These are phyloP conservation scores for Rynchops niger DNA, from an alignment of 2,113 vertebrate genomes.

Conservation along the genomic window DNA sequence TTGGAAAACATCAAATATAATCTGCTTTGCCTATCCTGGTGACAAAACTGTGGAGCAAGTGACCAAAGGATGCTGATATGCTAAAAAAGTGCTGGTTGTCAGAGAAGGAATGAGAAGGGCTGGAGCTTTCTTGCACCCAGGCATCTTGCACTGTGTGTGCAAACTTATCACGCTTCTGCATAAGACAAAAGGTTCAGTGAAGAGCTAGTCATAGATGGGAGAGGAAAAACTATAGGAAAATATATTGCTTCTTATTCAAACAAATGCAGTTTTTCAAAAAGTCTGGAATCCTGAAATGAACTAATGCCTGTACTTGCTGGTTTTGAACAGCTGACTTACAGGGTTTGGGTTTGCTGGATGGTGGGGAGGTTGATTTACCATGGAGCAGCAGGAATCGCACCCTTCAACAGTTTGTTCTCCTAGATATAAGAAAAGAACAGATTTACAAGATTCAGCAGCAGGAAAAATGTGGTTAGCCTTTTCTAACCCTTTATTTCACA, in stretches of 20 bases:
- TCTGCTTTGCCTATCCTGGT: background rate
- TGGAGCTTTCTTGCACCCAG: background rate
- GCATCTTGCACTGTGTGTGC: background rate
- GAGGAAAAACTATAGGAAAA: background rate
- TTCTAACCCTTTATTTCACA: background rate
- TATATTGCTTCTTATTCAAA: background rate
- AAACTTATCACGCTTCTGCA: background rate
- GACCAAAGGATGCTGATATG: background rate
- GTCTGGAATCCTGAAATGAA: background rate
- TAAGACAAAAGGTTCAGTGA: background rate
- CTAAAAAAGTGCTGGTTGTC: background rate
- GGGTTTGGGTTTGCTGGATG: background rate
- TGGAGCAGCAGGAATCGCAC: background rate
- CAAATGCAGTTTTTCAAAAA: background rate
- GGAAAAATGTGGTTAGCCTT: background rate
- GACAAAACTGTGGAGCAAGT: background rate
- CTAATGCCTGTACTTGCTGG: background rate
- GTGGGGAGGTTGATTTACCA: background rate
- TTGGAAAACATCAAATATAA: background rate
- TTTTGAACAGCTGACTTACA: background rate
- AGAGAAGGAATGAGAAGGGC: background rate
- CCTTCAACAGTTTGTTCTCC: background rate
- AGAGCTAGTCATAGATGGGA: background rate
- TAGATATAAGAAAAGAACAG: background rate
- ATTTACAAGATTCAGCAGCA: background rate